Percentiles rank a stretch among this genome's conserved stretches.
Evolutionary conservation across 1,140 invertebrate genomes (phyloP).

Genomic region (Acromyrmex charruanus): DNA sequence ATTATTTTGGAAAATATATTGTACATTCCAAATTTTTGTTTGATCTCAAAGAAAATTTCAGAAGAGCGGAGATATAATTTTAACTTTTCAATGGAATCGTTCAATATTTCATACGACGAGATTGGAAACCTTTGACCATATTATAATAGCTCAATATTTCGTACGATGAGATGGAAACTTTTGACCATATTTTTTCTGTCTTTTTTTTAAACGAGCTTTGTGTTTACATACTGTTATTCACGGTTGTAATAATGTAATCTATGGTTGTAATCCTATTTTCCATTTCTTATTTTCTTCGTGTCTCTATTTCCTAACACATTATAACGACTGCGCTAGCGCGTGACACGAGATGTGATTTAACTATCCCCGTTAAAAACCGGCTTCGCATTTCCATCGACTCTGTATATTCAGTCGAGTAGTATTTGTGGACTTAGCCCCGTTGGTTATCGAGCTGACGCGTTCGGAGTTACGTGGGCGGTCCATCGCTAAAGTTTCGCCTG

Average conservation of each 20-base stretch:
- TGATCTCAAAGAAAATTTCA: slow-evolving; percentile 8
- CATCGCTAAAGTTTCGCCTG: slow-evolving; percentile 22
- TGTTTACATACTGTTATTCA: neutral
- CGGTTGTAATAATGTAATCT: too few species aligned
- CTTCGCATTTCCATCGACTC: neutral
- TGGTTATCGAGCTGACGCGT: slow-evolving; percentile 19
- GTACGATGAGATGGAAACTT: neutral
- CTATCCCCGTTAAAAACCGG: neutral
- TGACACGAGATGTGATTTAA: neutral
- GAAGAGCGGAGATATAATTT: slow-evolving; percentile 4
- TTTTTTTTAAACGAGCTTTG: neutral
- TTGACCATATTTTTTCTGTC: neutral
- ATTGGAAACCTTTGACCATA: too few species aligned
- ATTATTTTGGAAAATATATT: slow-evolving; percentile 6
- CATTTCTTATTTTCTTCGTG: neutral
- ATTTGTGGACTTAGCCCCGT: slow-evolving; percentile 8
- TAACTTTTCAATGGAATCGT: slow-evolving; percentile 15
- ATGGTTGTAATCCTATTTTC: neutral
- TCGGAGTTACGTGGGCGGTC: neutral
- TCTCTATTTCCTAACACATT: slow-evolving; percentile 3
- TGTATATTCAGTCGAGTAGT: slow-evolving; percentile 33
- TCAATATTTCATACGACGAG: neutral
- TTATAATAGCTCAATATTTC: neutral
- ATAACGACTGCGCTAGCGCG: neutral
- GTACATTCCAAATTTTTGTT: slow-evolving; percentile 6